Percentiles rank a stretch among this genome's conserved stretches.
These are phyloP conservation scores for Caenorhabditis doughertyi DNA, from an alignment of 2,888 invertebrate genomes.

Conservation along the genomic window DNA sequence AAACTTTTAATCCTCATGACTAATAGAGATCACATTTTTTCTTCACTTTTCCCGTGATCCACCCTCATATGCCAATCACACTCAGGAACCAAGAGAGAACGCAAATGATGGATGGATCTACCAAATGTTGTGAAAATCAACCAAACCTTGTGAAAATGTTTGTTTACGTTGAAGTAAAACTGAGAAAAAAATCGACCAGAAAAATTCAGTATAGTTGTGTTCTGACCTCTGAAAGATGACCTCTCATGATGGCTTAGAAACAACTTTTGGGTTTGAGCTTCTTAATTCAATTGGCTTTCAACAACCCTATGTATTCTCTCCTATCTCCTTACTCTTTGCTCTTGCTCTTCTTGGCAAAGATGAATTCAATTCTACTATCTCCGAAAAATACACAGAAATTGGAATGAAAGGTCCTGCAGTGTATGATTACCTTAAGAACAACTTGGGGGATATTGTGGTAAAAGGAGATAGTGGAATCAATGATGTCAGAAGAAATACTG, in stretches of 20 bases:
- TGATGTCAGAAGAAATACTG: slow-evolving; percentile 5
- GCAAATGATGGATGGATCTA: neutral
- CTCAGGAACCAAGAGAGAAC: neutral
- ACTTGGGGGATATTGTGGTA: slow-evolving; percentile 25
- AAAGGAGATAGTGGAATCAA: slow-evolving; percentile 23
- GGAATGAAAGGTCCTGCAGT: slow-evolving; percentile 7
- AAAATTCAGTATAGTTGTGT: slow-evolving; percentile 34
- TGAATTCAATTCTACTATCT: slow-evolving; percentile 9
- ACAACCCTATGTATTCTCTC: slow-evolving; percentile 30
- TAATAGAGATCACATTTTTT: slow-evolving; percentile 27
- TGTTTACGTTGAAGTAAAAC: slow-evolving; percentile 19
- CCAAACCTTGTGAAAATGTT: no score
- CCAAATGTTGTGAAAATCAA: slow-evolving; percentile 23
- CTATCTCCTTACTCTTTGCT: slow-evolving; percentile 19
- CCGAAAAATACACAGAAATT: neutral
- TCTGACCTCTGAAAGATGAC: slow-evolving; percentile 30
- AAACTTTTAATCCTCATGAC: neutral
- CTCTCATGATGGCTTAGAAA: slow-evolving; percentile 24
- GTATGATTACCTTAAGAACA: neutral
- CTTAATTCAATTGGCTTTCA: slow-evolving; percentile 8
- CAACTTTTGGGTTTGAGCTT: slow-evolving; percentile 32
- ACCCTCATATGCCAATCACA: slow-evolving; percentile 13
- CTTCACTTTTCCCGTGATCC: slow-evolving; percentile 21
- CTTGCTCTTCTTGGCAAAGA: slow-evolving; percentile 19
- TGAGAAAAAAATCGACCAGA: neutral